Conservation (phyloP, 2,888 invertebrate species). For the Lithophane socia region DNA sequence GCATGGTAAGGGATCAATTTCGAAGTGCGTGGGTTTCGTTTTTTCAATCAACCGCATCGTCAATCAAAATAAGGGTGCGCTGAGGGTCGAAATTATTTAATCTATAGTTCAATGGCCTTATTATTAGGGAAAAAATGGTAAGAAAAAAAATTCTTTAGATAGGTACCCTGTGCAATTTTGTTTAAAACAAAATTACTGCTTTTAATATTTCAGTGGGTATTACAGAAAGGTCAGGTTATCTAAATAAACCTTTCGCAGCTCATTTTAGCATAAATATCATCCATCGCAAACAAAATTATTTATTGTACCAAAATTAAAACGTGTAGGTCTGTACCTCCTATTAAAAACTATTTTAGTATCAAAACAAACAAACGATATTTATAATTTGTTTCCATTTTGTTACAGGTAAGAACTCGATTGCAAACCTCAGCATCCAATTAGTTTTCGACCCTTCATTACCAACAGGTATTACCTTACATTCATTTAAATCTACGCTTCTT, state of each 20-base stretch:
- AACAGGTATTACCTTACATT: constrained; percentile 51
- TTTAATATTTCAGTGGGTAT: neutral
- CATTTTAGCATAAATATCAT: neutral
- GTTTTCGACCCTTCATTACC: constrained; percentile 37
- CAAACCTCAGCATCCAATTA: constrained; percentile 34
- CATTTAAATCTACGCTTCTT: constrained; percentile 34
- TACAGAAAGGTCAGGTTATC: neutral
- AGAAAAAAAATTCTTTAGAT: neutral
- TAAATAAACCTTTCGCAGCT: neutral
- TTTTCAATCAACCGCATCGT: constrained; percentile 80
- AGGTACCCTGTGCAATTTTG: neutral
- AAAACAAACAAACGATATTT: constrained; percentile 20
- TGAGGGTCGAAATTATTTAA: constrained; percentile 72
- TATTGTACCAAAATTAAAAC: no score
- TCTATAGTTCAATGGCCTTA: constrained; percentile 67
- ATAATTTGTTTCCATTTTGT: constrained; percentile 60
- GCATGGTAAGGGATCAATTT: constrained; percentile 71
- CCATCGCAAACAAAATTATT: neutral
- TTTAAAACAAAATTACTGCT: no score
- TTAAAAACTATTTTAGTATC: constrained; percentile 27
- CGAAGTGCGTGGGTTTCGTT: constrained; percentile 65
- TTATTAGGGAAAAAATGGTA: constrained; percentile 50
- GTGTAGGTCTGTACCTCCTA: no score
- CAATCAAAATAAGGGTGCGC: constrained; percentile 77
- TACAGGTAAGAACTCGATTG: constrained; percentile 68